Percentiles rank a stretch among this genome's conserved stretches.
phyloP scores from a whole-genome alignment of 2,113 vertebrate species.

The Larimichthys polyactis region DNA sequence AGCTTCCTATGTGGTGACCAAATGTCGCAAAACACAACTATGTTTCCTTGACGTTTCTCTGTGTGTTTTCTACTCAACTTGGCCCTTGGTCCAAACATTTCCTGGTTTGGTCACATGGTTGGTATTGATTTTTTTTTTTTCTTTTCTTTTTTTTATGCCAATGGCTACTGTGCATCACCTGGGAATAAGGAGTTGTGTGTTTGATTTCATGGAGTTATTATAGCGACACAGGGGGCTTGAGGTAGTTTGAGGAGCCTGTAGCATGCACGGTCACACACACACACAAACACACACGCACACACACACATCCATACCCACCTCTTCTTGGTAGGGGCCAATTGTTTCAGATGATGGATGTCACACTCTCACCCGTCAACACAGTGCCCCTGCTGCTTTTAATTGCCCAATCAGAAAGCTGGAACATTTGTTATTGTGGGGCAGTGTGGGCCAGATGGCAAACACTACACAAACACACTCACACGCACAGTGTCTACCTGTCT shows the following conservation, averaged over 20 bases:
- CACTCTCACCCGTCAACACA: slow-evolving; percentile 78
- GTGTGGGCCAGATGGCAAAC: slow-evolving; percentile 79
- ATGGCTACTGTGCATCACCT: slow-evolving; percentile 63
- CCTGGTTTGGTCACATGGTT: slow-evolving; percentile 68
- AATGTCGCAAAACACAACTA: neutral
- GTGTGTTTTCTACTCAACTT: neutral
- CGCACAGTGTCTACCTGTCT: slow-evolving; percentile 52
- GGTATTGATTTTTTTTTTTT: slow-evolving; percentile 57
- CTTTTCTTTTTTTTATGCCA: slow-evolving; percentile 43
- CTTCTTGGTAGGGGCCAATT: slow-evolving; percentile 71
- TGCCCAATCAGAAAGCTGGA: slow-evolving; percentile 82
- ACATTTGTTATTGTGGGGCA: slow-evolving; percentile 81
- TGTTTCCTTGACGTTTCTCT: neutral
- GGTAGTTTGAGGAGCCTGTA: slow-evolving; percentile 63
- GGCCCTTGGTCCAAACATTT: slow-evolving; percentile 44
- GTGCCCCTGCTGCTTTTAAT: slow-evolving; percentile 83
- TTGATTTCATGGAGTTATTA: slow-evolving; percentile 79
- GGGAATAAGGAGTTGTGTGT: slow-evolving; percentile 76
- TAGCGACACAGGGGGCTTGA: slow-evolving; percentile 66
- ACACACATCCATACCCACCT: slow-evolving; percentile 36
- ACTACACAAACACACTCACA: slow-evolving; percentile 20
- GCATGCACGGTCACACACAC: slow-evolving; percentile 1
- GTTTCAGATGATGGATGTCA: slow-evolving; percentile 83
- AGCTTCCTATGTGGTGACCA: neutral
- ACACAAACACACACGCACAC: slow-evolving; percentile 37